Evolutionary conservation across 1,140 invertebrate species (phyloP), one percentile per base, ranked within the genome.

Genomic region (Colletes latitarsis): DNA sequence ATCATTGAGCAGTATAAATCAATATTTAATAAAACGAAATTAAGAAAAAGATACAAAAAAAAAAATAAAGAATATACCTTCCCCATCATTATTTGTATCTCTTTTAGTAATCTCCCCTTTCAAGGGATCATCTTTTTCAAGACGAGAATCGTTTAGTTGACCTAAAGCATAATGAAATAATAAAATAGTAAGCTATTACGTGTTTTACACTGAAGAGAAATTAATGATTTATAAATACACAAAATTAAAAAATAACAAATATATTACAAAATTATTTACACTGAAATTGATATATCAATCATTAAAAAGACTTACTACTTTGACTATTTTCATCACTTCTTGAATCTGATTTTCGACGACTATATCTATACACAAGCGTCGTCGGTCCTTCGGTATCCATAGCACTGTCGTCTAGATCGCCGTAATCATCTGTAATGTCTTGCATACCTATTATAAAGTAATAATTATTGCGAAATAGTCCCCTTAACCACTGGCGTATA

Each of bases 271-370:
- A 60, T 52, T 39, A 73, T 55, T 6, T 41, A 2, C 21, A 52
- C 17, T 53, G 5, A 53, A 71, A 83, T 75, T 69, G 10, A 58
- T 71, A 14, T 10, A 19, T 14, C 69, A 63, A 21, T 9, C 71
- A 39, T 60, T 60, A 77, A 52, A 15, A 19, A 57, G 30, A 90
- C 91, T 92, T 90, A 92, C 91, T 92, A 81, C 90, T 93, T 77
- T 92, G 91, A 70, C 90, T 92, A 77, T 92, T 93, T 68, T 93
- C 92, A 41, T 92, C 92, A 21, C 90, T 92, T 73, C 92, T 92
- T 8, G 89, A 78, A 68, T 93, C 92, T 6, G 91, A 92, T 87
- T 93, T 93, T 53, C 90, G 87, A 52, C 91, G 89, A 82, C 92
- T 93, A 76, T 90, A 93, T 84, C 92, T 92, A 81, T 93, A 93